Conservation (phyloP, 2,888 invertebrate genomes). For the Hyposoter didymator region DNA sequence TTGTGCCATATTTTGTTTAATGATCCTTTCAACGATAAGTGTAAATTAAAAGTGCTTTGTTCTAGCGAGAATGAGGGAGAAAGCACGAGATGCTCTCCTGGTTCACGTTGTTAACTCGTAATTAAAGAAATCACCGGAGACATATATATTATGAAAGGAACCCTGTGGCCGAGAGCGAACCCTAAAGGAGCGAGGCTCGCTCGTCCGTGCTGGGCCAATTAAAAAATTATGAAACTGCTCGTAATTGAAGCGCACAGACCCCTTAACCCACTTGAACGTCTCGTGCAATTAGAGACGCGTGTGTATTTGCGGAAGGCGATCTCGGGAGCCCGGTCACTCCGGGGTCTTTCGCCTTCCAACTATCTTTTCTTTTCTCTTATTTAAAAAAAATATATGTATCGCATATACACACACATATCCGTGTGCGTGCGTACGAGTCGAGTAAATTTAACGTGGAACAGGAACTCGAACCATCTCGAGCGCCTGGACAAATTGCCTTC, state of each 20-base stretch:
- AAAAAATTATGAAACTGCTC: constrained; percentile 73
- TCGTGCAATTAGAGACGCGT: constrained; percentile 67
- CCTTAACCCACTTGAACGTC: constrained; percentile 72
- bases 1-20: not conserved
- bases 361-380: constrained; percentile 53
- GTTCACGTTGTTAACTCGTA: constrained; percentile 46
- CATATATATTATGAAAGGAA: constrained; percentile 23
- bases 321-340: constrained; percentile 54
- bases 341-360: constrained; percentile 52
- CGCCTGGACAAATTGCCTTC: constrained; percentile 62
- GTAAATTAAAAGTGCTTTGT: constrained; percentile 14
- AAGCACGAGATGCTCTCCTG: constrained; percentile 7
- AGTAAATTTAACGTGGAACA: constrained; percentile 46
- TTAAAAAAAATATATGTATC: constrained; percentile 30
- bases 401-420: constrained; percentile 29
- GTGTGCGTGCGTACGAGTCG: constrained; percentile 15
- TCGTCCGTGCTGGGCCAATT: constrained; percentile 62
- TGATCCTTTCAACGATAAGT: constrained; percentile 10
- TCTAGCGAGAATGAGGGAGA: constrained; percentile 38
- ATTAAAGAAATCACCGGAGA: constrained; percentile 64
- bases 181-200: constrained; percentile 33
- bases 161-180: constrained; percentile 33
- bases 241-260: constrained; percentile 71
- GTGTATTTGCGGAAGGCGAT: constrained; percentile 33
- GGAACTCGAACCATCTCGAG: constrained; percentile 33